Evolutionary conservation across 1,140 invertebrate species (phyloP), one percentile per base, ranked within the genome.

Genomic region (Polypedilum pembai): DNA sequence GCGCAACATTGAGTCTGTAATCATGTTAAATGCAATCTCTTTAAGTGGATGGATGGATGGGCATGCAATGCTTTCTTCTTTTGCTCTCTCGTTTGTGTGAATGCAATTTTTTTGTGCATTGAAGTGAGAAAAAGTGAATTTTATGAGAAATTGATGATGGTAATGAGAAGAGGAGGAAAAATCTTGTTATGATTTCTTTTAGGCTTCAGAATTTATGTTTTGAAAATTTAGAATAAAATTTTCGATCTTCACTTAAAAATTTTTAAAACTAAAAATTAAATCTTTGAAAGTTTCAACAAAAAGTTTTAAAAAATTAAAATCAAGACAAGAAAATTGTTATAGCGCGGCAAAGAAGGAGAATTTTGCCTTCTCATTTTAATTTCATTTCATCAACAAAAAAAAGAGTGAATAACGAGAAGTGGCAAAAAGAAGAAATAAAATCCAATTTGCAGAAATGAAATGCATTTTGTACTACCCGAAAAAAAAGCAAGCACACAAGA

Each of bases 11-110:
- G 45, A 56, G 45, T 12, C 45, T 56, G 45, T 56, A 56, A 56
- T 56, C 45, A 56, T 56, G 45, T 56, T 56, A 56, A 56, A 56
- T 56, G 45, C 45, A 56, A 56, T 56, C 45, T 56, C 45, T 56
- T 56, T 56, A 56, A 56, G 45, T 56, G 45, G 45, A 56, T 56
- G 45, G 41, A 45, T 45, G 45, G 45, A 56, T 56, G 45, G 45
- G 15, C 15, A 12, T 15, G 41, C 41, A 45, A 4, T 15, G 3
- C 7, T 15, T 56, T 56, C 45, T 56, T 12, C 45, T 15, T 56
- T 56, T n/a, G 3, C 10, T 56, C 15, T 45, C 41, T 8, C 41
- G 15, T 45, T 15, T 45, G 15, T 33, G 5, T 33, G 5, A 33
- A 33, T 33, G 24, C 24, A 33, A 33, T 33, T 33, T 33, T 33